Base-by-base conservation (phyloP, 1,140 invertebrate species). In the Saccostrea echinata region DNA sequence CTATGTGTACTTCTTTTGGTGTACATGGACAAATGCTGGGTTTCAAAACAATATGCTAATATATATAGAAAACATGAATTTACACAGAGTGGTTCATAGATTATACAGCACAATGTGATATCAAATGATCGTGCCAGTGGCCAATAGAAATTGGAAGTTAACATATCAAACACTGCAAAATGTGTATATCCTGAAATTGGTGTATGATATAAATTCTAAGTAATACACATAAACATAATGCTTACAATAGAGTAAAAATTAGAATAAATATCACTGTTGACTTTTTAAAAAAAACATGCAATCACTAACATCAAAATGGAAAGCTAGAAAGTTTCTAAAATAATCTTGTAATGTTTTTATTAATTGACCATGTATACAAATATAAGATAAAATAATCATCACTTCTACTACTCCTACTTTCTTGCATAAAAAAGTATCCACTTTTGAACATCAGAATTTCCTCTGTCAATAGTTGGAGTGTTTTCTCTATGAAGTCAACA, bases 401-500 rank as follows among this genome's bases (percentile, higher is more conserved):
- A 76, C 4, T 35, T 76, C 13, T 76, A 76, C 68, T 76, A 76
- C 3, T 30, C 27, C 68, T 76, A 83, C 9, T 27, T 83, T 53
- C 81, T 83, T 53, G 35, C 43, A 83, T 83, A 83, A 83, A 81
- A 83, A 83, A 83, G 33, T 83, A 12, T 83, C 81, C 81, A 52
- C n/a, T 83, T 51, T n/a, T 24, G 81, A 83, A 83, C 52, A 30
- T 51, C 21, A 52, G 24, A 83, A 43, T 83, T 16, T 83, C 43
- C 52, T 51, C 16, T 83, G 35, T 33, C 30, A 30, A 11, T 51
- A 3, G 13, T 16, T 30, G 24, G 24, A 30, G n/a, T 52, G 3
- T 33, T 21, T 33, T 13, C 0, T 57, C 82, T 88, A 90, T 89
- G 91, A 93, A 16, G 92, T 92, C 53, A 94, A 86, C 53, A 97